Evolutionary conservation across 2,113 vertebrate species (phyloP), one percentile per base, ranked within the genome.

Genomic region (Pterocles gutturalis): DNA sequence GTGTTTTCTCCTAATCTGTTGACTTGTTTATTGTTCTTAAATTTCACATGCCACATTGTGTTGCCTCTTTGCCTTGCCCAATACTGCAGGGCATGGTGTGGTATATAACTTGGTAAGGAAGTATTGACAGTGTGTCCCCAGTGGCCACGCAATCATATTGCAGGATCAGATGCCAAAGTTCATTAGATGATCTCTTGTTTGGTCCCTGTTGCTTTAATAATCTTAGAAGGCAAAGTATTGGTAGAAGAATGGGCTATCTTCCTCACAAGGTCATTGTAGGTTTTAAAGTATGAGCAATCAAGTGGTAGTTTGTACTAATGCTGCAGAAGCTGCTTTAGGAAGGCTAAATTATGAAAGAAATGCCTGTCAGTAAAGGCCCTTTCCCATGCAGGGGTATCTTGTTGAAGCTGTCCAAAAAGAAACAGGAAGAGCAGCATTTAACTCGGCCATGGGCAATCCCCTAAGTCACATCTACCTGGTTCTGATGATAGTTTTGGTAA

Each of bases 61-160:
- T 72, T 80, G 66, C 55, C 54, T 80, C 38, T 89, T 57, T 83
- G 53, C 57, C 53, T 67, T 95, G 55, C 36, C n/a, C n/a, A 48
- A 0, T 64, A 19, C n/a, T 55, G 61, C n/a, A 70, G 46, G 33
- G 14, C 24, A 4, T 24, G 16, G 21, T 34, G 9, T 31, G 38
- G 58, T 77, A 3, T 34, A 3, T n/a, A 11, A 46, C 1, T 1
- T 38, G 2, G 45, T 83, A 29, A 64, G 55, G 29, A 69, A 36
- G 16, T 57, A 24, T 5, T 79, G 75, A 33, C 61, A 4, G 6
- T n/a, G 46, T 24, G 16, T 60, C 38, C 34, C 17, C 43, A 57
- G 48, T 17, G 48, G 48, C 77, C 0, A 0, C 48, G 33, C 36
- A 24, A 2, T 61, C 0, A 0, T 17, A n/a, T 6, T 88, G 75